phyloP scores from a whole-genome alignment of 1,140 invertebrate genomes.

The Myzus persicae region DNA sequence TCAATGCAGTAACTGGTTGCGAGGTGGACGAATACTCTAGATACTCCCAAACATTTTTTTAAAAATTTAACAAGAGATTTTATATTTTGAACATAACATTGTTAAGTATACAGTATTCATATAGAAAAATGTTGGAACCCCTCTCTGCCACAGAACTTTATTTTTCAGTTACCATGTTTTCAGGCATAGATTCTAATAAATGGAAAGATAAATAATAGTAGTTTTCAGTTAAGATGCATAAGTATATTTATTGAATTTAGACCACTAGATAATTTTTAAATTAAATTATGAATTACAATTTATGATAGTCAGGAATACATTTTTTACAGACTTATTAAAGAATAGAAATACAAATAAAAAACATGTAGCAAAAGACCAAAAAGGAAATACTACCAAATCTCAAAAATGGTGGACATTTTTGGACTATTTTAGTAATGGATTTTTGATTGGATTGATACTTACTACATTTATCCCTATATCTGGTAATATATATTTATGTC shows the following conservation, averaged over 20 bases:
- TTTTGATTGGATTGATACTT: conserved; percentile 42
- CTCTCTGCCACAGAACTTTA: too few relatives aligned
- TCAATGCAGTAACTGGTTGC: too few relatives aligned
- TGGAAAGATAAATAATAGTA: not conserved
- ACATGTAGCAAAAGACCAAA: conserved; percentile 71
- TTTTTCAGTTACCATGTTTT: too few relatives aligned
- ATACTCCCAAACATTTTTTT: too few relatives aligned
- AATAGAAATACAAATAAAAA: conserved; percentile 52
- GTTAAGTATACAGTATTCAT: too few relatives aligned
- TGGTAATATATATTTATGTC: conserved; percentile 21
- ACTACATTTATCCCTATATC: not conserved
- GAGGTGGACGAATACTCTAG: too few relatives aligned
- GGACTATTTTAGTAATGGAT: too few relatives aligned
- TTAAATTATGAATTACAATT: too few relatives aligned
- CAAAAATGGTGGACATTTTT: conserved; percentile 76
- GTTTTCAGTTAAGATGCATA: not conserved
- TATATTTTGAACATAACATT: too few relatives aligned
- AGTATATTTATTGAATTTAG: not conserved
- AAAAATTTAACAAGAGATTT: too few relatives aligned
- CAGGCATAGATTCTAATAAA: conserved; percentile 21
- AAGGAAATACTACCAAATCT: conserved; percentile 70
- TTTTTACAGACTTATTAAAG: conserved; percentile 30
- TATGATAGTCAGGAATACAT: too few relatives aligned
- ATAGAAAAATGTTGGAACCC: too few relatives aligned
- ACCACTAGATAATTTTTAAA: not conserved